Evolutionary conservation across 1,140 invertebrate species (phyloP).

Genomic region (Pseudoatta argentina): DNA sequence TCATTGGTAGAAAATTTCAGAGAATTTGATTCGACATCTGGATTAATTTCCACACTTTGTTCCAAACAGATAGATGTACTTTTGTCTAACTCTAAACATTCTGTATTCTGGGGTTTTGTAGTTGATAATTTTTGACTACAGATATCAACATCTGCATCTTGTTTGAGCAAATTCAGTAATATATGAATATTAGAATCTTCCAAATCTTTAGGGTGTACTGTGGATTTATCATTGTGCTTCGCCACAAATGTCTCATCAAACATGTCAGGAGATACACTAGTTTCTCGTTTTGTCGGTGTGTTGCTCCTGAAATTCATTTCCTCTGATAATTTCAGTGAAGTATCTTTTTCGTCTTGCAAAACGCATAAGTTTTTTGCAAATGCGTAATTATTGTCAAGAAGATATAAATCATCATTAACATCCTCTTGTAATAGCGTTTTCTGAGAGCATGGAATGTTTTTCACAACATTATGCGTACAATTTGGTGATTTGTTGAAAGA

Average conservation of each 20-base stretch:
- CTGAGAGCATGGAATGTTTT: not conserved
- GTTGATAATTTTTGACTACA: constrained; percentile 12
- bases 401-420: not conserved
- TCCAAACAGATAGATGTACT: not conserved
- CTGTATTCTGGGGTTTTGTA: not conserved
- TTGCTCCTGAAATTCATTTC: constrained; percentile 24
- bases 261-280: constrained; percentile 66
- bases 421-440: not conserved
- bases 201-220: not conserved
- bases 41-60: constrained; percentile 12
- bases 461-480: not conserved
- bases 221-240: not conserved
- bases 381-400: not conserved
- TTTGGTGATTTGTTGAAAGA: constrained; percentile 6
- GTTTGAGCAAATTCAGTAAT: constrained; percentile 53
- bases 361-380: not conserved
- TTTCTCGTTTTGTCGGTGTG: constrained; percentile 10
- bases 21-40: constrained; percentile 20
- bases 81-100: not conserved
- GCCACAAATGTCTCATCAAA: constrained; percentile 64
- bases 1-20: not conserved
- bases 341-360: not conserved
- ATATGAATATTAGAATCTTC: constrained; percentile 61
- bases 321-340: constrained; percentile 1
- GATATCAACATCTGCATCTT: constrained; percentile 43